These are phyloP conservation scores for Todiramphus saurophagus DNA, from an alignment of 2,113 vertebrate species.

Conservation along the genomic window DNA sequence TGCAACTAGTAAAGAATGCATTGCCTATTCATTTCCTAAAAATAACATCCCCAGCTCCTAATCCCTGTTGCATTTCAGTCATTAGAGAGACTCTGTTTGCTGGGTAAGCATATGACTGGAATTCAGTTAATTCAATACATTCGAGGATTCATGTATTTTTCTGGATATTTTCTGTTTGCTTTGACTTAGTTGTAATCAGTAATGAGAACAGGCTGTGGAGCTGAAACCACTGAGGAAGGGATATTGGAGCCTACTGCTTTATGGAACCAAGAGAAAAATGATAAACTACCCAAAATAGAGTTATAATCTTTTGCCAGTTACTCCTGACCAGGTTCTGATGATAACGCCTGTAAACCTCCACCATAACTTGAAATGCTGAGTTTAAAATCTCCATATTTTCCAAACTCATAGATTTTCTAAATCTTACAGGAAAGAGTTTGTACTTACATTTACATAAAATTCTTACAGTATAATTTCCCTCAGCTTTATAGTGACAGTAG, in stretches of 20 bases:
- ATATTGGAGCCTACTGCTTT: neutral
- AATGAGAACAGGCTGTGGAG: neutral
- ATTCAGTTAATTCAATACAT: neutral
- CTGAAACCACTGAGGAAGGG: neutral
- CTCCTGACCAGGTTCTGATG: neutral
- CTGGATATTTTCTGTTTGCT: neutral
- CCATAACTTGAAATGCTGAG: neutral
- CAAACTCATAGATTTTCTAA: neutral
- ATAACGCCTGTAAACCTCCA: neutral
- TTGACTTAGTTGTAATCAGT: neutral
- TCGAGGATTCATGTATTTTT: neutral
- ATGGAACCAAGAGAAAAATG: neutral
- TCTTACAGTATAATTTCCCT: constrained; percentile 11
- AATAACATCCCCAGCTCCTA: neutral
- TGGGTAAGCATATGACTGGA: neutral
- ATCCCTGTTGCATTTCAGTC: neutral
- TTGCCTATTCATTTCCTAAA: neutral
- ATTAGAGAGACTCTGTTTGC: neutral
- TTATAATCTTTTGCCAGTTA: neutral
- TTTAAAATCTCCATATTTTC: neutral
- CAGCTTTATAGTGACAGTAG: constrained; percentile 33
- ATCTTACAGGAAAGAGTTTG: neutral
- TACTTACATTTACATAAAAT: constrained; percentile 20
- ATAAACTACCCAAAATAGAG: neutral
- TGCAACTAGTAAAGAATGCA: neutral